Conservation (phyloP, 2,888 invertebrate genomes). For the Galeopsomyia nigrocyanea region DNA sequence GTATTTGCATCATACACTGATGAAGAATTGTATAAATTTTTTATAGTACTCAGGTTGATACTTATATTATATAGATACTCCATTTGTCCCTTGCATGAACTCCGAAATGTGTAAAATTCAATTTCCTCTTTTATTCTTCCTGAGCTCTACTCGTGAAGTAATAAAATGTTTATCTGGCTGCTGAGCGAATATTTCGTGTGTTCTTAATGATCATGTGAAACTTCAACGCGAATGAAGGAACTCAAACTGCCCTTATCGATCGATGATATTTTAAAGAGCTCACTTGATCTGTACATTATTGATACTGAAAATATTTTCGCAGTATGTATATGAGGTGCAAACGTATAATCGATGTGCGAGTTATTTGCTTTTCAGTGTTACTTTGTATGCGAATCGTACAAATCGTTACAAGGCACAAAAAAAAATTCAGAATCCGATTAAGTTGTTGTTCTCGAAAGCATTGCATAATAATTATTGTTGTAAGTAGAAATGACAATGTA, state of each 20-base stretch:
- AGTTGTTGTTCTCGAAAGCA: no score
- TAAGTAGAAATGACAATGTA: no score
- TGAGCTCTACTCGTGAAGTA: conserved; percentile 40
- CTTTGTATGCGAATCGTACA: conserved; percentile 11
- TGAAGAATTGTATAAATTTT: no score
- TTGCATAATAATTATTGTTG: no score
- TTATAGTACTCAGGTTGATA: no score
- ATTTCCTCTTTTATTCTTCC: conserved; percentile 57
- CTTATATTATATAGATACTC: no score
- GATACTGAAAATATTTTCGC: conserved; percentile 44
- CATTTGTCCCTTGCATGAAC: no score
- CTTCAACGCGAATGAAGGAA: background rate
- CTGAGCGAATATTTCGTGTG: conserved; percentile 51
- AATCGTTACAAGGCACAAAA: no score
- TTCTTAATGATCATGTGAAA: conserved; percentile 55
- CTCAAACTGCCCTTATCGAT: conserved; percentile 34
- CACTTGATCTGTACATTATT: conserved; percentile 44
- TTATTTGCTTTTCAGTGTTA: conserved; percentile 32
- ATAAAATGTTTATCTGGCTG: conserved; percentile 32
- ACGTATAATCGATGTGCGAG: conserved; percentile 16
- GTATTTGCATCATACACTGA: no score
- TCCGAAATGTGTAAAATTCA: no score
- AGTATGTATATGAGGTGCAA: background rate
- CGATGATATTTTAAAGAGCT: conserved; percentile 31
- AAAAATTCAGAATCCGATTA: no score